A percentile compares a stretch with the other conserved stretches of the same genome.
Conservation (phyloP, 2,888 invertebrate species). For the Leucoptera coffeella region DNA sequence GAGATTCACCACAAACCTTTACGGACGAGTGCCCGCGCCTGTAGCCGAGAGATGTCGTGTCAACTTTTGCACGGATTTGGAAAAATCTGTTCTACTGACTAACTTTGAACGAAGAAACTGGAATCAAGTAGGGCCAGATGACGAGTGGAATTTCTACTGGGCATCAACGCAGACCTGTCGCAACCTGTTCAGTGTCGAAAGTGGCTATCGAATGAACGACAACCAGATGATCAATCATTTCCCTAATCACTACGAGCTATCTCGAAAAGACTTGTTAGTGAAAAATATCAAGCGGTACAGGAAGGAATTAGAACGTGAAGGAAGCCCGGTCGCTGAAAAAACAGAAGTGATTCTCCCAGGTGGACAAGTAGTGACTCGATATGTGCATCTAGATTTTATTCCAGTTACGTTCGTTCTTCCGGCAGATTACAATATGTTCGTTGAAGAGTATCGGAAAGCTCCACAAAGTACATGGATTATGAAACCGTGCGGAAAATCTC, state of each 20-base stretch:
- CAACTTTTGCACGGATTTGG: conserved; percentile 78
- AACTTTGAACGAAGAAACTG: conserved; percentile 92
- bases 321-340: conserved; percentile 79
- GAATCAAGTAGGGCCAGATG: conserved; percentile 77
- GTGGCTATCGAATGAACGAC: conserved; percentile 86
- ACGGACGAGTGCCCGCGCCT: conserved; percentile 34
- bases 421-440: conserved; percentile 95
- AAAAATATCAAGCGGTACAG: conserved; percentile 94
- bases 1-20: conserved; percentile 27
- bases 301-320: conserved; percentile 87
- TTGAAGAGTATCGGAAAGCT: conserved; percentile 90
- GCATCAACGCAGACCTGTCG: conserved; percentile 87
- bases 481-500: conserved; percentile 94
- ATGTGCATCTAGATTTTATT: conserved; percentile 83
- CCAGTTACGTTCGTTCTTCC: conserved; percentile 92
- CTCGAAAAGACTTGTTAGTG: conserved; percentile 91
- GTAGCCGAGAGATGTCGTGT: conserved; percentile 46
- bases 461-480: conserved; percentile 96
- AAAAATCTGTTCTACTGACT: conserved; percentile 86
- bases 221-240: conserved; percentile 95
- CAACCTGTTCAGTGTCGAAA: conserved; percentile 86
- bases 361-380: conserved; percentile 65
- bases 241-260: conserved; percentile 92
- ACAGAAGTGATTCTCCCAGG: conserved; percentile 33
- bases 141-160: conserved; percentile 97